These are phyloP conservation scores for Apocheima hispidaria DNA, from an alignment of 2,888 invertebrate species.

Conservation along the genomic window DNA sequence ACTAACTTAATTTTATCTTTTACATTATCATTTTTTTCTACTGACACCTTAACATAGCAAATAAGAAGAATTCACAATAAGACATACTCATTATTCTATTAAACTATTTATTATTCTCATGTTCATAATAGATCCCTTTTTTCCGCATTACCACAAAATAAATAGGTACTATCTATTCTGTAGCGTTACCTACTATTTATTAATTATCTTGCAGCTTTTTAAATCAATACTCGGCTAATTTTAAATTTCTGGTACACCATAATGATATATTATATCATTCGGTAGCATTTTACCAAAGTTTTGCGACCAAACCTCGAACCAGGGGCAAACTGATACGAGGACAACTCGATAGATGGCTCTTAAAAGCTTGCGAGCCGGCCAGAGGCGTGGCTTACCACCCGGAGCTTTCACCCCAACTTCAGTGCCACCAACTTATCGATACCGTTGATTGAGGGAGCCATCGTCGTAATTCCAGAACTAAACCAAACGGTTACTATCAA, in stretches of 20 bases:
- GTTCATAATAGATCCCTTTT: no score
- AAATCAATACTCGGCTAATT: conserved; percentile 5
- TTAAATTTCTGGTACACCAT: background rate
- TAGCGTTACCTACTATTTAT: no score
- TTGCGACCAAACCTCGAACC: background rate
- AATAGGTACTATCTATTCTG: no score
- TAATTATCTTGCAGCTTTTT: background rate
- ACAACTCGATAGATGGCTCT: conserved; percentile 67
- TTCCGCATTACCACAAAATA: background rate
- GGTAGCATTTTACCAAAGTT: no score
- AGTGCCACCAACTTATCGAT: background rate
- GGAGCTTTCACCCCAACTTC: conserved; percentile 71
- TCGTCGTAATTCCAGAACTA: background rate
- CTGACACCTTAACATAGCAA: background rate
- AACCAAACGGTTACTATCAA: background rate
- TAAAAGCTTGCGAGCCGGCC: conserved; percentile 54
- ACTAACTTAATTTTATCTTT: background rate
- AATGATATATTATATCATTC: background rate
- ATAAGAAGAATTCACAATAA: background rate
- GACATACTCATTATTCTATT: no score
- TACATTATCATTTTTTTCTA: background rate
- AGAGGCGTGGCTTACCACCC: conserved; percentile 68
- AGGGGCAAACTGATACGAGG: conserved; percentile 4
- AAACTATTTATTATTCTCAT: no score
- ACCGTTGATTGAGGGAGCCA: background rate